Evolutionary conservation across 53 echinoderm and acorn worm species (phyloP).

Genomic region (Arbacia lixula): DNA sequence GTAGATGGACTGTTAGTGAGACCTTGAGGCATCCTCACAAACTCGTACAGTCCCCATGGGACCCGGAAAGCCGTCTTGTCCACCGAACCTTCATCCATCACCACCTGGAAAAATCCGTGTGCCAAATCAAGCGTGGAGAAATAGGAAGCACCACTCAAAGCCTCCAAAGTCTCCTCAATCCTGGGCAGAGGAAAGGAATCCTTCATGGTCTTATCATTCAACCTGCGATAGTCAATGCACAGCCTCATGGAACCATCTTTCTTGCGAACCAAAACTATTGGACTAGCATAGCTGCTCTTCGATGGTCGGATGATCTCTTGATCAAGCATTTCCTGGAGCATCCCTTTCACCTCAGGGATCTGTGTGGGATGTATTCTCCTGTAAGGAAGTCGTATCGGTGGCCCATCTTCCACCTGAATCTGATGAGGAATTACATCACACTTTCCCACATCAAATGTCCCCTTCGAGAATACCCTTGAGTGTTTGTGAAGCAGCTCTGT

Average conservation of each 20-base stretch:
- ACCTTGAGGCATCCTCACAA: conserved; percentile 56
- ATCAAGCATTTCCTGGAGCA: conserved; percentile 59
- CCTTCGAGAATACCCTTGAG: conserved; percentile 23
- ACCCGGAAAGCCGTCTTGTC: conserved; percentile 71
- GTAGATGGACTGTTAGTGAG: conserved; percentile 58
- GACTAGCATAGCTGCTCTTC: conserved; percentile 61
- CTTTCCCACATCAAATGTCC: conserved; percentile 35
- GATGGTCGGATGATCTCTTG: conserved; percentile 50
- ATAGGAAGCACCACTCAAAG: conserved; percentile 45
- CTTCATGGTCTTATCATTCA: conserved; percentile 30
- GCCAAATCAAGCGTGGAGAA: conserved; percentile 67
- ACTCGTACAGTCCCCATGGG: conserved; percentile 65
- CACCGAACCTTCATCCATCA: conserved; percentile 47
- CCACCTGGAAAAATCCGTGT: conserved; percentile 65
- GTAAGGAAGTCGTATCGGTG: conserved; percentile 37
- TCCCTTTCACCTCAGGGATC: conserved; percentile 40
- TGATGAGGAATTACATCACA: conserved; percentile 44
- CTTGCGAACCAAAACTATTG: conserved; percentile 59
- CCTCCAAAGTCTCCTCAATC: conserved; percentile 71
- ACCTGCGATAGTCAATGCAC: conserved; percentile 55
- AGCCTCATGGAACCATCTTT: conserved; percentile 41
- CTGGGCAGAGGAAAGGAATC: conserved; percentile 69
- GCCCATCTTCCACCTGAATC: conserved; percentile 1
- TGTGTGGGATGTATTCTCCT: conserved; percentile 15
- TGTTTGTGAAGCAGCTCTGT: neutral